These are phyloP conservation scores for Chunga burmeisteri DNA, from an alignment of 2,113 vertebrate species.

Conservation along the genomic window DNA sequence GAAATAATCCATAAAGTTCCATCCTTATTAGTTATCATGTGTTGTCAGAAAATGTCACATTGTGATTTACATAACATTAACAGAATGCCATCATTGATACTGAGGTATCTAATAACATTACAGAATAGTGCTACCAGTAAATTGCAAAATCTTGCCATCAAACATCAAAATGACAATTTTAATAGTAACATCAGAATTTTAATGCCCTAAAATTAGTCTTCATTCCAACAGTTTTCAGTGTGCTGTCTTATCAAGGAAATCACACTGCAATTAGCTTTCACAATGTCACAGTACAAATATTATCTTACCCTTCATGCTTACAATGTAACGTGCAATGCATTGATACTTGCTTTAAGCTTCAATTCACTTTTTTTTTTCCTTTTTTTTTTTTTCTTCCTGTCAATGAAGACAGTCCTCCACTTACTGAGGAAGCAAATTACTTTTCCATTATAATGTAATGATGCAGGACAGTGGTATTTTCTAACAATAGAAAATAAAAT, in stretches of 20 bases:
- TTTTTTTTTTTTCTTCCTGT: neutral
- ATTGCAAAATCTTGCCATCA: neutral
- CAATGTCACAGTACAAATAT: neutral
- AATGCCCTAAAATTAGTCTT: conserved; percentile 25
- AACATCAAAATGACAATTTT: conserved; percentile 7
- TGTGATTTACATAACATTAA: neutral
- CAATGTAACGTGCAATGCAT: neutral
- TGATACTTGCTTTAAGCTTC: conserved; percentile 22
- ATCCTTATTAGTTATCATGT: neutral
- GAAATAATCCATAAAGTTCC: neutral
- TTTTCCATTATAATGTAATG: conserved; percentile 42
- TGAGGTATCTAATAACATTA: neutral
- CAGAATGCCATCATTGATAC: neutral
- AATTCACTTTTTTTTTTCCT: neutral
- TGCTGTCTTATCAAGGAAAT: conserved; percentile 18
- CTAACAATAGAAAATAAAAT: conserved; percentile 20
- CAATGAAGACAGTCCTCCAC: neutral
- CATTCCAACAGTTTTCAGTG: neutral
- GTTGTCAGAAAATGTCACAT: neutral
- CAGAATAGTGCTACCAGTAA: neutral
- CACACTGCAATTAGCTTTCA: conserved; percentile 60
- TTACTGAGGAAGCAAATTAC: conserved; percentile 43
- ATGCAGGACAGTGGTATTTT: conserved; percentile 21
- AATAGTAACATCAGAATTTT: conserved; percentile 10
- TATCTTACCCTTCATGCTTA: neutral